Evolutionary conservation across 2,113 vertebrate genomes (phyloP).

Genomic region (Labeo rohita): DNA sequence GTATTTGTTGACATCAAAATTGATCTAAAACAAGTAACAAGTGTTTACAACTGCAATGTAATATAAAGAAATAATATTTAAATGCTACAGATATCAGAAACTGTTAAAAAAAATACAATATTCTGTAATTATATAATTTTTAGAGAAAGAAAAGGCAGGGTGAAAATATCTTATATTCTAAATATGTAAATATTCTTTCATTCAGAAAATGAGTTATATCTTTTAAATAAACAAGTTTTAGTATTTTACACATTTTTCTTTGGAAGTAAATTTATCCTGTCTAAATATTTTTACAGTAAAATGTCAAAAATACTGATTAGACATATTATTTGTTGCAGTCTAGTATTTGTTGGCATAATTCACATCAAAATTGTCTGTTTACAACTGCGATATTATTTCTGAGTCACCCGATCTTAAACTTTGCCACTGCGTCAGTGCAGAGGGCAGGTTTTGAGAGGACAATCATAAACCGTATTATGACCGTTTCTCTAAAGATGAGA

Average conservation of each 20-base stretch:
- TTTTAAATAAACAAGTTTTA: background rate
- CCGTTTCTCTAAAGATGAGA: conserved; percentile 1
- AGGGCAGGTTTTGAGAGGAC: background rate
- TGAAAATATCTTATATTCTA: no score
- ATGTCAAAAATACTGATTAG: background rate
- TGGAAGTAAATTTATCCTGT: no score
- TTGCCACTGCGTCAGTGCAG: background rate
- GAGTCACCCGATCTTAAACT: background rate
- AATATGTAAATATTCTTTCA: no score
- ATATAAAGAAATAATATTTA: no score
- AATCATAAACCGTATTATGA: background rate
- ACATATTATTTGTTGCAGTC: background rate
- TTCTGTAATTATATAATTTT: background rate
- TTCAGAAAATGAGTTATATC: background rate
- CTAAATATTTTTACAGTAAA: background rate
- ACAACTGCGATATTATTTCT: background rate
- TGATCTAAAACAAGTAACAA: no score
- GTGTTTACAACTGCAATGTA: no score
- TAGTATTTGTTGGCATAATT: no score
- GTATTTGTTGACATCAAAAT: no score
- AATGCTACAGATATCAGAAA: no score
- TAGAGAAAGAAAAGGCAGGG: background rate
- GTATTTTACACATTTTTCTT: no score
- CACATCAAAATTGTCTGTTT: no score
- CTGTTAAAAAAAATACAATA: background rate